Evolutionary conservation across 2,113 vertebrate genomes (phyloP).

Genomic region (Callionymus lyra): DNA sequence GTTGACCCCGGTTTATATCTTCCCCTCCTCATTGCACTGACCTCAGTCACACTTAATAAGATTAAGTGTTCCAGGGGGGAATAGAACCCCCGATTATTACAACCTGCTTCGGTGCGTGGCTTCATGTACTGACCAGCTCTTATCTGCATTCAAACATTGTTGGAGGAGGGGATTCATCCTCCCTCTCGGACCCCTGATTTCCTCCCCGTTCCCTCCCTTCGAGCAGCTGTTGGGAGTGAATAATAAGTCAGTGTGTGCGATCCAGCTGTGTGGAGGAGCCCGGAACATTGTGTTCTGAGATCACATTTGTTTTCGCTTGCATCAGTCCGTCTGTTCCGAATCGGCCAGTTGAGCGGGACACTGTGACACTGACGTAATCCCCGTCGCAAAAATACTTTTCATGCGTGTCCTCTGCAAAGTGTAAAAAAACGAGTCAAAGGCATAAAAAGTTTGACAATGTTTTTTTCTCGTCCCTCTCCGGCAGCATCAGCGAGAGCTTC

Average conservation of each 20-base stretch:
- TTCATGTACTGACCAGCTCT: slow-evolving; percentile 8
- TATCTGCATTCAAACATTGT: slow-evolving; percentile 25
- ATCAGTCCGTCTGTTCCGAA: slow-evolving; percentile 18
- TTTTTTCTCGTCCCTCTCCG: slow-evolving; percentile 16
- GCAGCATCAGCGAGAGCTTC: slow-evolving; percentile 94
- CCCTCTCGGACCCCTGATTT: slow-evolving; percentile 16
- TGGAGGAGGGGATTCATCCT: slow-evolving; percentile 20
- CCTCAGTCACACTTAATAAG: slow-evolving; percentile 33
- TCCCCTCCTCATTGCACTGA: slow-evolving; percentile 16
- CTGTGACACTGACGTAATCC: slow-evolving; percentile 38
- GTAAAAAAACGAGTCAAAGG: neutral
- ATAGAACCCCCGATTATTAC: slow-evolving; percentile 6
- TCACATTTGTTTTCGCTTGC: slow-evolving; percentile 25
- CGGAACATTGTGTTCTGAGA: slow-evolving; percentile 56
- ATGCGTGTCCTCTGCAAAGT: slow-evolving; percentile 2
- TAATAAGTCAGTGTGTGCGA: slow-evolving; percentile 34
- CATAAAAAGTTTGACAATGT: neutral
- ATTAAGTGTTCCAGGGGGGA: slow-evolving; percentile 31
- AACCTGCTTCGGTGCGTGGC: slow-evolving; percentile 10
- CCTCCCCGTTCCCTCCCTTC: slow-evolving; percentile 31
- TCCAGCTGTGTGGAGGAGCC: slow-evolving; percentile 52
- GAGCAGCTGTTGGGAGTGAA: slow-evolving; percentile 42
- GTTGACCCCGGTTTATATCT: slow-evolving; percentile 18
- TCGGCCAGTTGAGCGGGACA: slow-evolving; percentile 31
- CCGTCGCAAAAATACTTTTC: slow-evolving; percentile 15